Conservation (phyloP, 2,797 vertebrate genomes). For the Cercopithecus mitis region DNA sequence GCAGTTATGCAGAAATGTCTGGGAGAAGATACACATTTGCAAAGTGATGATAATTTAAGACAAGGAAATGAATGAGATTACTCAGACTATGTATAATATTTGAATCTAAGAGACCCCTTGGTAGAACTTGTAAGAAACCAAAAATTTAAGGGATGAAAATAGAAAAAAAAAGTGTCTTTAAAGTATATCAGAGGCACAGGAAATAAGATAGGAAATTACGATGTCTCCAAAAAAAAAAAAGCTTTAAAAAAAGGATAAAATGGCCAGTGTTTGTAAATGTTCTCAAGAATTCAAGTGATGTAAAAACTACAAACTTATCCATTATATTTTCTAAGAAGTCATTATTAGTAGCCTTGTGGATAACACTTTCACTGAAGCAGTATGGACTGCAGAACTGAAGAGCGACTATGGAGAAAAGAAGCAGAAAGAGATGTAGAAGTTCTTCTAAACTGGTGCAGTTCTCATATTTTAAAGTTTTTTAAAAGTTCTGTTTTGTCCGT, state of each 20-base stretch:
- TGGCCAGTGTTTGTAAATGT: background rate
- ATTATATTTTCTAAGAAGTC: background rate
- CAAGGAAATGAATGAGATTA: background rate
- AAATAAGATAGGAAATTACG: background rate
- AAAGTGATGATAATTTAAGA: background rate
- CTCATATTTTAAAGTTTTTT: background rate
- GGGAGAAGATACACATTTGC: background rate
- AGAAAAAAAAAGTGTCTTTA: background rate
- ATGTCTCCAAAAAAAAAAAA: background rate
- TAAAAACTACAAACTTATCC: background rate
- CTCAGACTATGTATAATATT: background rate
- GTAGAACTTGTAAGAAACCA: background rate
- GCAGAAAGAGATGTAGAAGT: background rate
- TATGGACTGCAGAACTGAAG: background rate
- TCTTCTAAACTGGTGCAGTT: background rate
- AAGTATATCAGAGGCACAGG: background rate
- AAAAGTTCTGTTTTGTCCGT: background rate
- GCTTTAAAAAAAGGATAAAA: background rate
- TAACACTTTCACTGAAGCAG: background rate
- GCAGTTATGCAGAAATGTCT: background rate
- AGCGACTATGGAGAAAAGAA: background rate
- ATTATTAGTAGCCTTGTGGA: background rate
- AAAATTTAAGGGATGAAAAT: background rate
- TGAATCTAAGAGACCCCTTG: background rate
- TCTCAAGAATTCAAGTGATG: background rate